Conservation (phyloP, 2,797 vertebrate genomes). For the Bovichtus diacanthus region DNA sequence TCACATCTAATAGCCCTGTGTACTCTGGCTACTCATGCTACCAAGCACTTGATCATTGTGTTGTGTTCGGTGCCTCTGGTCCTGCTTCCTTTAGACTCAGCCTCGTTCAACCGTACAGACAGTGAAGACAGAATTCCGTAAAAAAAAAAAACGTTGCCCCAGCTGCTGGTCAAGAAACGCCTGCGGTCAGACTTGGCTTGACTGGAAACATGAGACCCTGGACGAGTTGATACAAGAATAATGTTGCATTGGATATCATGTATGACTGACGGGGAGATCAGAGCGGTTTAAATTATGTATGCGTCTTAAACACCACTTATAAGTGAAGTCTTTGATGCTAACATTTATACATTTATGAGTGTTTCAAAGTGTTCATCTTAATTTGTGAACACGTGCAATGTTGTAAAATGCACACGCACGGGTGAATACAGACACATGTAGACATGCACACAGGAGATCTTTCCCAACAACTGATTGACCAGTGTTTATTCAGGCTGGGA, state of each 20-base stretch:
- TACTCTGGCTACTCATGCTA: constrained; percentile 70
- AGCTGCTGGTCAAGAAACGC: constrained; percentile 69
- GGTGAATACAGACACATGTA: constrained; percentile 19
- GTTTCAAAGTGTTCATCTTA: constrained; percentile 35
- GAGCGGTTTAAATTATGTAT: constrained; percentile 38
- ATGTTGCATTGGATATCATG: constrained; percentile 21
- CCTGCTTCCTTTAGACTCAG: constrained; percentile 61
- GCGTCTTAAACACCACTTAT: constrained; percentile 36
- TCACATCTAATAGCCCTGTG: constrained; percentile 81
- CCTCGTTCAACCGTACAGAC: constrained; percentile 66
- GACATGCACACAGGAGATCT: constrained; percentile 48
- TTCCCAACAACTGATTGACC: constrained; percentile 64
- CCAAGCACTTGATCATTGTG: constrained; percentile 74
- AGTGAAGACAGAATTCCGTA: constrained; percentile 60
- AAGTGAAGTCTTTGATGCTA: constrained; percentile 47
- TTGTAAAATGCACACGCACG: constrained; percentile 26
- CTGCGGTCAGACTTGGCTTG: constrained; percentile 58
- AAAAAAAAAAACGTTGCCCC: constrained; percentile 67
- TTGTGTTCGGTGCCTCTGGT: constrained; percentile 72
- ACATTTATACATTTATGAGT: constrained; percentile 7
- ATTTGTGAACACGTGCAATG: constrained; percentile 32
- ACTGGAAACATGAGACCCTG: constrained; percentile 69
- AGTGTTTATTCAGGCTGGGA: constrained; percentile 71
- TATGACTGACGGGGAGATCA: constrained; percentile 46
- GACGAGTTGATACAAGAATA: constrained; percentile 69